Evolutionary conservation across 1,140 invertebrate genomes (phyloP), one percentile per base, ranked within the genome.

Genomic region (Drosophila mayri): DNA sequence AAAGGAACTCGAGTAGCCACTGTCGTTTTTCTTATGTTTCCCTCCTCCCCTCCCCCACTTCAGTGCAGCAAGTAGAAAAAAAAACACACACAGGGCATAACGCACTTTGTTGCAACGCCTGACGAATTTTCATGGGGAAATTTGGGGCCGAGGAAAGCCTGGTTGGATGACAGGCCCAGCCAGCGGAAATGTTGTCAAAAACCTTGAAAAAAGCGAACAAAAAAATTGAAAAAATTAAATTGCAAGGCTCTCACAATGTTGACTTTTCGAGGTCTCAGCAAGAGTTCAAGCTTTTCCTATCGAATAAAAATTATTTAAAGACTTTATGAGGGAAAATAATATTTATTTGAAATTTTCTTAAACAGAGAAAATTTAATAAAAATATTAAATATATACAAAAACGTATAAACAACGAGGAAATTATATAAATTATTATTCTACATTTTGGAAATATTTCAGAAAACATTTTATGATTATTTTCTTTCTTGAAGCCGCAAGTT

Each of bases 61-160:
- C 49, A 68, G 22, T 14, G 54, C 68, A 40, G 58, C 32, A 74
- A 68, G 74, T 47, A 73, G 61, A 77, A 49, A 52, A 38, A 78
- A 49, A 70, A 30, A 28, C 3, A 38, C 12, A 22, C 60, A 52
- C 47, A 54, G 44, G 55, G 40, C 14, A 41, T 41, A 70, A 87
- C 84, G 83, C 83, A 87, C 84, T 87, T 82, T 88, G 84, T 79
- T 87, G 83, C 83, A 88, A 80, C 83, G 85, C 76, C 74, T 87
- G 84, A 88, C 79, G 65, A 62, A 61, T 86, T 76, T 59, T 79
- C 57, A 46, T 57, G 65, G 65, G 61, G 65, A 40, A 46, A 72
- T 16, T 50, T 32, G 18, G 38, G 65, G 74, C 61, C 18, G 43
- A 20, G 41, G 28, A 43, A 40, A 30, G 20, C 14, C 22, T 22